Evolutionary conservation across 2,888 invertebrate species (phyloP).

Genomic region (Thecophora atra): DNA sequence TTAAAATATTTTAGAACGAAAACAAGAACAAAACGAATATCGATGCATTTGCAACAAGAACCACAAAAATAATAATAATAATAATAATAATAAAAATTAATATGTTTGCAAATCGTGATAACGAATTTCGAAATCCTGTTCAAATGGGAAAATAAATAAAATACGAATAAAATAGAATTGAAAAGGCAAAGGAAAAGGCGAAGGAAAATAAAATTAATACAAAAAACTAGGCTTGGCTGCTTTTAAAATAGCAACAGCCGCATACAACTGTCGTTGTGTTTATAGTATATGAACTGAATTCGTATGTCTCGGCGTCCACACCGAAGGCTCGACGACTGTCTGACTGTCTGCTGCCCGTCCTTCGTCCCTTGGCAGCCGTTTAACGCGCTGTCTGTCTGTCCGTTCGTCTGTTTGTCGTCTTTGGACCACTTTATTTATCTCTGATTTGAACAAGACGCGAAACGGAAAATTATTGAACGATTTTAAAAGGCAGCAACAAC

Average conservation of each 20-base stretch:
- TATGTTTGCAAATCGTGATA: constrained; percentile 34
- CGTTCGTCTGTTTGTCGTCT: constrained; percentile 15
- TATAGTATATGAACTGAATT: neutral
- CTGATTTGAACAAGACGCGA: constrained; percentile 36
- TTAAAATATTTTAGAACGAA: no score
- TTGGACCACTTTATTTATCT: constrained; percentile 35
- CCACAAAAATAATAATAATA: neutral
- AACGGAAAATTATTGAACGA: constrained; percentile 35
- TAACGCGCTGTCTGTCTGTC: constrained; percentile 20
- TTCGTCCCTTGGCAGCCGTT: no score
- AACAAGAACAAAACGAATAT: neutral
- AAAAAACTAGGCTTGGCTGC: constrained; percentile 5
- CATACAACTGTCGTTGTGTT: neutral
- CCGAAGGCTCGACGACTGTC: neutral
- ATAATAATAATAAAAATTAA: neutral
- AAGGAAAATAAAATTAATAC: neutral
- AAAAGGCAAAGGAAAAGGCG: neutral
- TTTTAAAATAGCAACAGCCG: neutral
- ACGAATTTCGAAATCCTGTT: constrained; percentile 33
- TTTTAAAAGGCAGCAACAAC: constrained; percentile 21
- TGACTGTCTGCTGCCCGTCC: no score
- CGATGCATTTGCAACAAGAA: neutral
- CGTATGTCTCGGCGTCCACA: neutral
- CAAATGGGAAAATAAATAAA: neutral
- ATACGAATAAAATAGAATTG: neutral